These are phyloP conservation scores for Trissolcus basalis DNA, from an alignment of 1,140 invertebrate genomes.

Conservation along the genomic window DNA sequence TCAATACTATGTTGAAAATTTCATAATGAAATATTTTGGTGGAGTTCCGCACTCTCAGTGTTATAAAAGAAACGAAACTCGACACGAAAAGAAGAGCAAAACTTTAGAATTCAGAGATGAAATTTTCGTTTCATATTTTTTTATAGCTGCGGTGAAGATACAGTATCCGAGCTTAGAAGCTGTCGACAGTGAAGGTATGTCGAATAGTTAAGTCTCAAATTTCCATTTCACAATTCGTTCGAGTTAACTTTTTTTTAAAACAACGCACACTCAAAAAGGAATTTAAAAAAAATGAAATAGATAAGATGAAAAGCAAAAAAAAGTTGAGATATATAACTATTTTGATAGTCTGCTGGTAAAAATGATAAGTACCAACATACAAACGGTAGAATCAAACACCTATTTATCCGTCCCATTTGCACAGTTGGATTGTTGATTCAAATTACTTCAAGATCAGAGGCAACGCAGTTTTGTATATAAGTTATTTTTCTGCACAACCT, in stretches of 20 bases:
- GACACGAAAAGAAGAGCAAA: constrained; percentile 11
- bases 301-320: neutral
- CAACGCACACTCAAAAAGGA: neutral
- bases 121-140: constrained; percentile 66
- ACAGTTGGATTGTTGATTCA: constrained; percentile 18
- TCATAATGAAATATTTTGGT: neutral
- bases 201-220: no score
- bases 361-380: constrained; percentile 55
- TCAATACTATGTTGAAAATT: neutral
- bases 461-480: constrained; percentile 51
- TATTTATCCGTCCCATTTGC: constrained; percentile 19
- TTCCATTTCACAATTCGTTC: no score
- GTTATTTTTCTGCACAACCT: constrained; percentile 51
- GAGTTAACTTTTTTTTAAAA: neutral
- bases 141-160: constrained; percentile 78
- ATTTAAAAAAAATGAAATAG: neutral
- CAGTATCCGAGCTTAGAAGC: constrained; percentile 81
- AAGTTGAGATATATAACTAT: no score
- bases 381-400: constrained; percentile 28
- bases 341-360: no score
- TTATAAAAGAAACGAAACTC: constrained; percentile 10
- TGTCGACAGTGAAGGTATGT: constrained; percentile 80
- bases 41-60: constrained; percentile 2
- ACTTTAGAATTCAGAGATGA: constrained; percentile 2
- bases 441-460: constrained; percentile 36